Base-by-base conservation (phyloP, 2,888 invertebrate genomes). In the Cryptocheilus praepositus region DNA sequence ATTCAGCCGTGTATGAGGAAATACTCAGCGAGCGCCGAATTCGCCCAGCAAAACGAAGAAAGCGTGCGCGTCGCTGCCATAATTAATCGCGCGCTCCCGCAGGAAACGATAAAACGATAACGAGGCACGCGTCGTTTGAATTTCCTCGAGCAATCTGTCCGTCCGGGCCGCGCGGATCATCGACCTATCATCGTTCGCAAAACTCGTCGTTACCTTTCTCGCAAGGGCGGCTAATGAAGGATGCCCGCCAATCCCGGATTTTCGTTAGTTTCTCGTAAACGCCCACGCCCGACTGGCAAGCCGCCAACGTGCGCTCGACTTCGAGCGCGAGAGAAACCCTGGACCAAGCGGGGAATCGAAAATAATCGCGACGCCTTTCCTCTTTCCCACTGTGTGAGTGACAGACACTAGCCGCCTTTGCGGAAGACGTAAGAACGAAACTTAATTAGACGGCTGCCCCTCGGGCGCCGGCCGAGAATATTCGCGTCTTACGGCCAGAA, bases 251-350 rank as follows among this genome's bases (percentile, higher is more conserved):
- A 36, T 36, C 36, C 36, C 3, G 36, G 4, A 36, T 81, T 81
- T 84, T 79, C 81, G 78, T 83, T 86, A 81, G 36, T 81, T 82
- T 79, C 78, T 73, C 73, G 70, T 70, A 73, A 68, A 80, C 84
- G 76, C 80, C 82, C 77, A 83, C 83, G 79, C 80, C 70, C 80
- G 82, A 81, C 82, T 70, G 73, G 64, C 60, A 70, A 80, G 84
- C 81, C 83, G 66, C 64, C 59, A 55, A 36, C 36, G 36, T 11
- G 11, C 36, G 36, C 36, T 7, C 36, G 36, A 7, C 7, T 11
- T 7, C 36, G 36, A 36, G 36, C 8, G 36, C 36, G 36, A 36
- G 36, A 65, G 60, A 63, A 44, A 61, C 56, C 65, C 64, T 57
- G 70, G 22, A 36, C 61, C 56, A 36, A 36, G 36, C 36, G 36